Evolutionary conservation across 2,113 vertebrate species (phyloP).

Genomic region (Cygnus buccinator): DNA sequence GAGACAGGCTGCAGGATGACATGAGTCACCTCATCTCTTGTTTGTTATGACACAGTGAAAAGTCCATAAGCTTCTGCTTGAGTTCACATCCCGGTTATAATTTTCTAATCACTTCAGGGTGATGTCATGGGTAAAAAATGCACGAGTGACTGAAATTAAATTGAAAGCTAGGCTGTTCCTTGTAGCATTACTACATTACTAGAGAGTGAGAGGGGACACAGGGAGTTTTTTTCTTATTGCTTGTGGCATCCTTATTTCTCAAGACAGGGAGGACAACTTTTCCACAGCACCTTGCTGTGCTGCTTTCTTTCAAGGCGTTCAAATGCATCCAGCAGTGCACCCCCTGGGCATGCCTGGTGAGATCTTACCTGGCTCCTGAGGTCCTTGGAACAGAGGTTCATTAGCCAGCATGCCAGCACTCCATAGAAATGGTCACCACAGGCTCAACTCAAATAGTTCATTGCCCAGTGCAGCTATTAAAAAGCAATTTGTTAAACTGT

Average conservation of each 20-base stretch:
- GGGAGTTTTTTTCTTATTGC: not conserved
- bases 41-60: constrained; percentile 3
- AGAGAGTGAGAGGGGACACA: not conserved
- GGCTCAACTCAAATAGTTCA: not conserved
- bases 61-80: constrained; percentile 12
- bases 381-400: constrained; percentile 8
- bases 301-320: not conserved
- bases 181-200: not conserved
- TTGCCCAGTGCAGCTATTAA: constrained; percentile 35
- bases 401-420: not conserved
- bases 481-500: constrained; percentile 33
- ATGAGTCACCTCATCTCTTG: not conserved
- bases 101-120: constrained; percentile 34
- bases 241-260: constrained; percentile 2
- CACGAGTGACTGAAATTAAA: constrained; percentile 13
- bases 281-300: constrained; percentile 22
- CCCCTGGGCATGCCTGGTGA: not conserved
- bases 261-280: constrained; percentile 10
- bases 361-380: not conserved
- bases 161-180: not conserved
- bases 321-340: not conserved
- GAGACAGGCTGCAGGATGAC: not conserved
- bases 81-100: not conserved
- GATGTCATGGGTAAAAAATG: constrained; percentile 29
- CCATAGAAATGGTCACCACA: constrained; percentile 19